Conservation (phyloP, 2,888 invertebrate species). For the Tetropium fuscum region DNA sequence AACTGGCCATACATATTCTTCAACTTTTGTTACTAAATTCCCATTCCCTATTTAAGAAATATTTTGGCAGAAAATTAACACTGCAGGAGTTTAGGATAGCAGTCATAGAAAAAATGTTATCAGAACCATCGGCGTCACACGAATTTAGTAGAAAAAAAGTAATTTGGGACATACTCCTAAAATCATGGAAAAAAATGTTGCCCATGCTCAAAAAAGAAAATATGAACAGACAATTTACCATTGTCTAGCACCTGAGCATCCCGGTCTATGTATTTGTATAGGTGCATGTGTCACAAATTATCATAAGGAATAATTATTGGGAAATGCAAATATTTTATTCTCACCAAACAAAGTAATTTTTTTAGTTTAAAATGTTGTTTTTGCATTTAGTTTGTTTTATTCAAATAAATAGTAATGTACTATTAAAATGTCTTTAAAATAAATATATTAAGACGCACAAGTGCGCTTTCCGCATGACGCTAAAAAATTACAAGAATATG, state of each 20-base stretch:
- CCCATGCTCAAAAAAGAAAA: neutral
- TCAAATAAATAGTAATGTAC: neutral
- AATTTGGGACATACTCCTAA: neutral
- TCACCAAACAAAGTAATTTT: neutral
- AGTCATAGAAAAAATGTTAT: neutral
- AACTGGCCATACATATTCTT: constrained; percentile 27
- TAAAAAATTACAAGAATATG: neutral
- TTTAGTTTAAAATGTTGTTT: neutral
- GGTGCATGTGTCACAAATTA: neutral
- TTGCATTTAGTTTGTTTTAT: neutral
- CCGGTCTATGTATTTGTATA: neutral
- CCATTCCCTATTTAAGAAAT: constrained; percentile 24
- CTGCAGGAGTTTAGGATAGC: neutral
- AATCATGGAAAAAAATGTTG: neutral
- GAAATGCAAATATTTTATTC: neutral
- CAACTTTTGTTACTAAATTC: constrained; percentile 25
- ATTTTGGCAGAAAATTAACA: constrained; percentile 6
- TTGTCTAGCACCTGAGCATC: neutral
- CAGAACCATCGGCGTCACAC: neutral
- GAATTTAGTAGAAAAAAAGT: neutral
- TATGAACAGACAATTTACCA: neutral
- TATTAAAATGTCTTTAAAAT: neutral
- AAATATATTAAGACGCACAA: neutral
- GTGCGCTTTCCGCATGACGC: neutral
- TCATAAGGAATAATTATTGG: neutral